These are phyloP conservation scores for Cyprinella venusta DNA, from an alignment of 2,797 vertebrate species.

Conservation along the genomic window DNA sequence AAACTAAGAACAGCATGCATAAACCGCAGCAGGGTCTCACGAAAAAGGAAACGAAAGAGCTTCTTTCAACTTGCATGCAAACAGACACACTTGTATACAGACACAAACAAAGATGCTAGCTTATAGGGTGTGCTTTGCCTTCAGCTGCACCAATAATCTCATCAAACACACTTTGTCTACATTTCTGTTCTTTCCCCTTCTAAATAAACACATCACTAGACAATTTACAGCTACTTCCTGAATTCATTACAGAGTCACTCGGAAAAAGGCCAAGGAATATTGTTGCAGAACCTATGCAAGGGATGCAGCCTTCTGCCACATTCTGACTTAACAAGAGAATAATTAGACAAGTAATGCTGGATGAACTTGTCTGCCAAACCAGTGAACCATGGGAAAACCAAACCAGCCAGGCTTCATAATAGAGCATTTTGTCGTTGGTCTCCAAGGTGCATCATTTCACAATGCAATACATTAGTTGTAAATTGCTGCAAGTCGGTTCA, in stretches of 20 bases:
- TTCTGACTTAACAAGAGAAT: conserved; percentile 61
- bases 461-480: conserved; percentile 47
- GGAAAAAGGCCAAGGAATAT: conserved; percentile 53
- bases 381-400: conserved; percentile 56
- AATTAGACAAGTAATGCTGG: conserved; percentile 61
- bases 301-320: conserved; percentile 50
- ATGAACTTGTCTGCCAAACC: conserved; percentile 62
- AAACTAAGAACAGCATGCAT: conserved; percentile 46
- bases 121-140: conserved; percentile 16
- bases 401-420: conserved; percentile 54
- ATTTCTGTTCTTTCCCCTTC: conserved; percentile 8
- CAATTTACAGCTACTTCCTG: conserved; percentile 41
- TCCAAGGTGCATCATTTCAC: conserved; percentile 58
- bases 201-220: conserved; percentile 39
- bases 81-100: not conserved
- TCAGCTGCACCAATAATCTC: conserved; percentile 21
- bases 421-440: conserved; percentile 51
- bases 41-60: conserved; percentile 28
- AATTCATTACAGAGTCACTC: conserved; percentile 45
- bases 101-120: conserved; percentile 24
- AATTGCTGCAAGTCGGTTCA: conserved; percentile 47
- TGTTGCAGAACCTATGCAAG: conserved; percentile 41
- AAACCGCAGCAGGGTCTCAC: conserved; percentile 29
- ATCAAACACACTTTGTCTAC: conserved; percentile 33
- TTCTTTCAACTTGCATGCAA: conserved; percentile 15